Base-by-base conservation (phyloP, 2,797 vertebrate genomes). In the Enteromius thamalakanensis region DNA sequence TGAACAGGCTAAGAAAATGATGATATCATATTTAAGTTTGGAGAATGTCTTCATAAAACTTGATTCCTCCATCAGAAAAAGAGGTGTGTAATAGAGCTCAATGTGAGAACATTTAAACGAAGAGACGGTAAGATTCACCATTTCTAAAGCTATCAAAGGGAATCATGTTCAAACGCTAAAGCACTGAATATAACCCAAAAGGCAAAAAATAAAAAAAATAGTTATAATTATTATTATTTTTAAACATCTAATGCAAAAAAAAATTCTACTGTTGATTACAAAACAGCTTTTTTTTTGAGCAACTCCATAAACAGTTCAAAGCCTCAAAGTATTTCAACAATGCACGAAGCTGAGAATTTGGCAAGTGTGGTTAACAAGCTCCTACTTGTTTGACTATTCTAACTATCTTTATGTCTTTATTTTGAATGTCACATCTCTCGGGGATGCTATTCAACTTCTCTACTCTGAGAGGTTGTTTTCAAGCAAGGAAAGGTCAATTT, bases 341-440 rank as follows among this genome's bases (percentile, higher is more conserved):
- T 37, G 21, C 58, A 65, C 3, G 1, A 15, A 11, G 49, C 23
- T 80, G 49, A 74, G 70, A 64, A 32, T 82, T 40, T 67, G 60
- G 10, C 80, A 67, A 71, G 37, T 0, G 9, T 37, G 49, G 45
- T 17, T 17, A 60, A 80, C 79, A 80, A 67, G 72, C 45, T 68
- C 72, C 32, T 58, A 82, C 81, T 11, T 68, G 81, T 68, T 65
- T 17, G 23, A 72, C 60, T 42, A 34, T 53, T 67, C 58, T 21
- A 9, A 65, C 58, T 4, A 21, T 76, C 14, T 72, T 42, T 47
- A 45, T 29, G 45, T 34, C 2, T 29, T 45, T 71, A 23, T 29
- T 80, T 29, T 60, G 51, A 58, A 80, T 58, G 49, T 60, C 37
- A 58, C 67, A n/a, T 26, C n/a, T 21, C 47, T 71, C 67, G 32